A percentile compares a stretch with the other conserved stretches of the same genome.
phyloP scores from a whole-genome alignment of 1,140 invertebrate genomes.

The Chrysopa pallens region DNA sequence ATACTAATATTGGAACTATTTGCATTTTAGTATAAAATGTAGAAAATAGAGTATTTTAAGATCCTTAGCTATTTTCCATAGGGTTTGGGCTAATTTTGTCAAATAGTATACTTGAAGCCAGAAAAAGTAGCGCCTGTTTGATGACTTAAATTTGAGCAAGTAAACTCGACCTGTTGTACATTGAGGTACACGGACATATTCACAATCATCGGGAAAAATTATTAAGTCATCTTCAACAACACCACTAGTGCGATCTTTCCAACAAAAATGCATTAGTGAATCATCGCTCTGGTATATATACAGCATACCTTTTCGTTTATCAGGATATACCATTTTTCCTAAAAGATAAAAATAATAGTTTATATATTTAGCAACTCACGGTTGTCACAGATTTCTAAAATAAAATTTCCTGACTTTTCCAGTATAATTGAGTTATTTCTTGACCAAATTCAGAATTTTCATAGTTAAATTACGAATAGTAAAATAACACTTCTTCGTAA shows the following conservation, averaged over 20 bases:
- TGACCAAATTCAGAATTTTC: no score
- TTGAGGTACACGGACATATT: slow-evolving; percentile 86
- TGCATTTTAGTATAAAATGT: no score
- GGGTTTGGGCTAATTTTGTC: no score
- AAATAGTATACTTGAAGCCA: slow-evolving; percentile 80
- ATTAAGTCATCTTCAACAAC: slow-evolving; percentile 72
- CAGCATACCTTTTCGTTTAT: slow-evolving; percentile 85
- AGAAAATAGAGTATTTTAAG: no score
- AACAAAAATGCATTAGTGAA: slow-evolving; percentile 33
- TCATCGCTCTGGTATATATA: slow-evolving; percentile 94
- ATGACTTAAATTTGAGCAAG: slow-evolving; percentile 90
- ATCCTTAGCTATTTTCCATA: no score
- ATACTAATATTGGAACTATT: no score
- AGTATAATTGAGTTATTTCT: no score
- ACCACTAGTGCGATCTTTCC: slow-evolving; percentile 18
- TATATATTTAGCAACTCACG: no score
- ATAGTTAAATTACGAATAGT: no score
- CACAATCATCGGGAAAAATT: slow-evolving; percentile 97
- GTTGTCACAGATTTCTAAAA: no score
- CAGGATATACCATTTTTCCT: slow-evolving; percentile 75
- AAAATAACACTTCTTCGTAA: no score
- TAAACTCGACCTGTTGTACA: slow-evolving; percentile 94
- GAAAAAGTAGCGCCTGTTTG: slow-evolving; percentile 83
- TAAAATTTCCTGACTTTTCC: no score
- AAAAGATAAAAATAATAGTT: slow-evolving; percentile 2